Percentiles rank a stretch among this genome's conserved stretches.
These are phyloP conservation scores for Conus ventricosus DNA, from an alignment of 1,140 invertebrate genomes.

Conservation along the genomic window DNA sequence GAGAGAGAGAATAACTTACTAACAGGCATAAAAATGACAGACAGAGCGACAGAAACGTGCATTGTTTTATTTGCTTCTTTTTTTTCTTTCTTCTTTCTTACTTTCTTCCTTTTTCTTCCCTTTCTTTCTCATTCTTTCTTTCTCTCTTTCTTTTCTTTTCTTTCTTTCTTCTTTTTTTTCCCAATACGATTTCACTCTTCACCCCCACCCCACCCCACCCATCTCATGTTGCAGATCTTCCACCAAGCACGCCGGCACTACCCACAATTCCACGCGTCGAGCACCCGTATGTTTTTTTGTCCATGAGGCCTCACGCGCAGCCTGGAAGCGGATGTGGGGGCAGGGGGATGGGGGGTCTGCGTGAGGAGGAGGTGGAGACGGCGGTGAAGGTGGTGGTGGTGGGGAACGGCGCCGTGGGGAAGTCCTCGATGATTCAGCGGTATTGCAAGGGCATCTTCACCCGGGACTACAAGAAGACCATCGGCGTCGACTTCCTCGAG, in stretches of 20 bases:
- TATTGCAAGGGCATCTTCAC: constrained; percentile 98
- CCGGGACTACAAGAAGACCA: constrained; percentile 97
- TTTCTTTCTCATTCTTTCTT: not conserved
- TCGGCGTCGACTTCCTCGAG: constrained; percentile 97
- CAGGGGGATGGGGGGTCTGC: constrained; percentile 77
- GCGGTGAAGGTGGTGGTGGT: constrained; percentile 97
- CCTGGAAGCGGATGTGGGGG: not conserved
- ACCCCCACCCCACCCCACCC: not conserved
- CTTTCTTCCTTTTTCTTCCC: not conserved
- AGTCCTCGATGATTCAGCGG: constrained; percentile 97
- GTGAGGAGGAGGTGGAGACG: constrained; percentile 94
- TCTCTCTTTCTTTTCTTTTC: not conserved
- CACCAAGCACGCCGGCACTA: not conserved
- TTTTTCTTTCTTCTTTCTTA: no score
- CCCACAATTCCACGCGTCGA: not conserved
- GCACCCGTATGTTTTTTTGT: not conserved
- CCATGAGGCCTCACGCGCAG: not conserved
- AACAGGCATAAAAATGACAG: no score
- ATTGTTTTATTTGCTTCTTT: no score
- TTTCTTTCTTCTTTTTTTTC: not conserved
- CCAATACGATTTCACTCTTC: not conserved
- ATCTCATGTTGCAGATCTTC: not conserved
- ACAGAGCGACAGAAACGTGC: no score
- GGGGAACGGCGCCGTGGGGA: constrained; percentile 96
- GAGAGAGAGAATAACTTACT: no score